phyloP scores from a whole-genome alignment of 2,797 vertebrate genomes.

The Dryobates pubescens region DNA sequence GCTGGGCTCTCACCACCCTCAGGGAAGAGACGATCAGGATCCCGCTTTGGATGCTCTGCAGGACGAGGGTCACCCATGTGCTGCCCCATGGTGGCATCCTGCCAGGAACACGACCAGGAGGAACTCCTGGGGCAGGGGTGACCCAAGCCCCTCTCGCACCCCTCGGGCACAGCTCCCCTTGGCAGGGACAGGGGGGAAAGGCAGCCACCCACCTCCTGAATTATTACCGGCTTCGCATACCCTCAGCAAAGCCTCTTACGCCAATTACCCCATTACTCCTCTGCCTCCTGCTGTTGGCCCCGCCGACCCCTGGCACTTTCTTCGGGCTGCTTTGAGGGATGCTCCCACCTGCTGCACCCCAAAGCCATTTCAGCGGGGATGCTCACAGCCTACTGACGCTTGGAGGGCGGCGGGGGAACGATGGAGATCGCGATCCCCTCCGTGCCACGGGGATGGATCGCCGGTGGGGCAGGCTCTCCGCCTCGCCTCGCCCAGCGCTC shows the following conservation, averaged over 20 bases:
- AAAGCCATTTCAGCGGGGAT: too few relatives aligned
- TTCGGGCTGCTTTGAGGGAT: accelerated
- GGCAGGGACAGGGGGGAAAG: background rate
- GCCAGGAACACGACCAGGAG: background rate
- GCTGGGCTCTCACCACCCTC: too few relatives aligned
- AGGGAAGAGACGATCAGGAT: background rate
- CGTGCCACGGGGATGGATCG: too few relatives aligned
- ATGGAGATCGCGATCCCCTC: accelerated
- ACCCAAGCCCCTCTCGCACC: too few relatives aligned
- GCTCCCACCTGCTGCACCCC: too few relatives aligned
- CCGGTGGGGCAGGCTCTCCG: background rate
- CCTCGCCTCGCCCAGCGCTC: background rate
- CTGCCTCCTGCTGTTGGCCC: background rate
- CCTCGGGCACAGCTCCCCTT: background rate
- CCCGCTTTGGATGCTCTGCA: accelerated
- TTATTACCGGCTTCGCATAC: background rate
- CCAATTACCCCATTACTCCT: background rate
- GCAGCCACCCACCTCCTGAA: background rate
- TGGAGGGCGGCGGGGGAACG: background rate
- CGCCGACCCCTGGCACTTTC: background rate
- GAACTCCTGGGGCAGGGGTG: accelerated
- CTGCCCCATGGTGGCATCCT: accelerated
- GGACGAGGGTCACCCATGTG: background rate
- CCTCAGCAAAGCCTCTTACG: background rate
- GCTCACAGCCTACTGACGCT: background rate